Evolutionary conservation across 2,888 invertebrate species (phyloP), one percentile per base, ranked within the genome.

Genomic region (Leptopilina drosophilae): DNA sequence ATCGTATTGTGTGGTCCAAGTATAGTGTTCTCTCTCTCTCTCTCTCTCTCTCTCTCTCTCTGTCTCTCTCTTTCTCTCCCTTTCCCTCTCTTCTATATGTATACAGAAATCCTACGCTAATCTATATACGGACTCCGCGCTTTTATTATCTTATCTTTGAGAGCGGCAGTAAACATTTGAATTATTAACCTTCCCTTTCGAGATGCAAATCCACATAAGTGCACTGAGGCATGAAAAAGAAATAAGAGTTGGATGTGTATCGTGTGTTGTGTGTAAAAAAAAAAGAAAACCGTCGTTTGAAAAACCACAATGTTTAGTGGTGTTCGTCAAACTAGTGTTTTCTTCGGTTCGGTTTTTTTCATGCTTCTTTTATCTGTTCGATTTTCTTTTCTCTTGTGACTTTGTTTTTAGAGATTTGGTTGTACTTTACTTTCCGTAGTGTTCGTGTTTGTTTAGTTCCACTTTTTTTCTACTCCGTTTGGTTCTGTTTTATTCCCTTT

Each of bases 81-180:
- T 42, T 8, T 42, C 42, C 42, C 42, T 42, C 42, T 42, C 7
- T 8, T 42, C 8, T 42, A 42, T 42, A 33, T 46, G 8, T 67
- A 33, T 53, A 26, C 26, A 69, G 53, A 42, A 42, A 33, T 40
- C 26, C 42, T 76, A 40, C 40, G 84, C 84, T 79, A 83, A 65
- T 79, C 67, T 73, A 75, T 53, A 76, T 76, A 62, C 59, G 77
- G 78, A 79, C 75, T 80, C 83, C 83, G 78, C 79, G 86, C 87
- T 87, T 87, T 88, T 87, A 88, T 85, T 87, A 86, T 84, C 84
- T 87, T 88, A 87, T 87, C 88, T 84, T 83, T 78, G 81, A 83
- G 80, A 86, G 83, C 84, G 77, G 79, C 49, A 84, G 86, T 81
- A 85, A 88, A 87, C 84, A 85, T 88, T 86, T 87, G 84, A 86